These are phyloP conservation scores for Lepus townsendii DNA, from an alignment of 2,797 vertebrate species.

Conservation along the genomic window DNA sequence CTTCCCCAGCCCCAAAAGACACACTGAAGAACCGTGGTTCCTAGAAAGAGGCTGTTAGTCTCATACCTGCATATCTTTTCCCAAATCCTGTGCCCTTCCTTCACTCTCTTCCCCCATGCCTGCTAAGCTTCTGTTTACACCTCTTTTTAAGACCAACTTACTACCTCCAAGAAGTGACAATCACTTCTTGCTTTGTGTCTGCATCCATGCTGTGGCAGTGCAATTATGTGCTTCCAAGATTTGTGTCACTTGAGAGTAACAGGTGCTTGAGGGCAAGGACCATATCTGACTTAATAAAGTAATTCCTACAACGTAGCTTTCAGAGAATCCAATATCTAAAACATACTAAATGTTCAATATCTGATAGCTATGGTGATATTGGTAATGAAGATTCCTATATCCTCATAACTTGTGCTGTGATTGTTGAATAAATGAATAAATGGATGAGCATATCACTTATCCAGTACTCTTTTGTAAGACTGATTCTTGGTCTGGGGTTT, in stretches of 20 bases:
- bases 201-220: neutral
- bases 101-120: neutral
- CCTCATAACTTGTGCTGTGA: neutral
- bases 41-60: neutral
- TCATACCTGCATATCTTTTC: neutral
- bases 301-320: neutral
- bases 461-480: neutral
- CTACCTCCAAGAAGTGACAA: neutral
- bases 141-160: neutral
- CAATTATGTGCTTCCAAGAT: neutral
- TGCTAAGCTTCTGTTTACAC: neutral
- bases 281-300: neutral
- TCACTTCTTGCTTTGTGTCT: neutral
- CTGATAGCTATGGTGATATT: neutral
- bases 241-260: neutral
- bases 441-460: neutral
- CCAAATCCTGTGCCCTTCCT: neutral
- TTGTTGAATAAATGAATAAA: constrained; percentile 9
- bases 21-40: neutral
- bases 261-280: neutral
- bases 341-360: neutral
- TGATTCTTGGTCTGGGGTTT: constrained; percentile 17
- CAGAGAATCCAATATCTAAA: neutral
- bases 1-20: neutral
- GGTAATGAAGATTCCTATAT: neutral